Percentiles rank a stretch among this genome's conserved stretches.
Evolutionary conservation across 1,140 invertebrate species (phyloP).

Genomic region (Holcopasites calliopsidis): DNA sequence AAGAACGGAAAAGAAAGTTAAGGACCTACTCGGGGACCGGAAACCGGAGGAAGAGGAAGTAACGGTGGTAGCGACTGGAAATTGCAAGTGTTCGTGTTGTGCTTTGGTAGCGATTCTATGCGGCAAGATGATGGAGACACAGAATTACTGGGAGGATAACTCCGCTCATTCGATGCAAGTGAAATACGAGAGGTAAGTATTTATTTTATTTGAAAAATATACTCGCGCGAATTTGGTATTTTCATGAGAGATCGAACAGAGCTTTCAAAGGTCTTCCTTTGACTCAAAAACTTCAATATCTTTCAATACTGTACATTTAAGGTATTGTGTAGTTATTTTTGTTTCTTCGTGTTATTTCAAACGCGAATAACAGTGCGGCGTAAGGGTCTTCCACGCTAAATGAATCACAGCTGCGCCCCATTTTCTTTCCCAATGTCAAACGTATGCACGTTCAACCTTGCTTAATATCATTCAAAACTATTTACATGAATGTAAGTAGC

Average conservation of each 20-base stretch:
- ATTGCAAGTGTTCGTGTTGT: constrained; percentile 43
- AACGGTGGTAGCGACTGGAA: neutral
- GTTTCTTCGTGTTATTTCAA: neutral
- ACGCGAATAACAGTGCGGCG: neutral
- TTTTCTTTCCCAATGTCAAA: constrained; percentile 7
- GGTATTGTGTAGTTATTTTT: neutral
- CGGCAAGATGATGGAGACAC: constrained; percentile 78
- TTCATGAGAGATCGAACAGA: neutral
- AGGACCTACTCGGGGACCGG: neutral
- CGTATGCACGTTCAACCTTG: constrained; percentile 5
- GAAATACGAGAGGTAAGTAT: constrained; percentile 77
- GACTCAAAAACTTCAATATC: too few species aligned
- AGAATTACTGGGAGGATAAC: constrained; percentile 78
- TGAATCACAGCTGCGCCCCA: neutral
- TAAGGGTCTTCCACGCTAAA: neutral
- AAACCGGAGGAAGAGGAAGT: neutral
- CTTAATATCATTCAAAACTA: constrained; percentile 22
- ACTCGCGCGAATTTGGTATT: neutral
- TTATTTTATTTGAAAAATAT: neutral
- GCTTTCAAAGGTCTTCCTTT: too few species aligned
- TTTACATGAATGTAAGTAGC: neutral
- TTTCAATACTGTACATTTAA: too few species aligned
- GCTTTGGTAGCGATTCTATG: constrained; percentile 67
- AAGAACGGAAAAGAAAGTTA: neutral
- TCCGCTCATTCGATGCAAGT: constrained; percentile 77